Conservation (phyloP, 2,888 invertebrate species). For the Neoascia interrupta region DNA sequence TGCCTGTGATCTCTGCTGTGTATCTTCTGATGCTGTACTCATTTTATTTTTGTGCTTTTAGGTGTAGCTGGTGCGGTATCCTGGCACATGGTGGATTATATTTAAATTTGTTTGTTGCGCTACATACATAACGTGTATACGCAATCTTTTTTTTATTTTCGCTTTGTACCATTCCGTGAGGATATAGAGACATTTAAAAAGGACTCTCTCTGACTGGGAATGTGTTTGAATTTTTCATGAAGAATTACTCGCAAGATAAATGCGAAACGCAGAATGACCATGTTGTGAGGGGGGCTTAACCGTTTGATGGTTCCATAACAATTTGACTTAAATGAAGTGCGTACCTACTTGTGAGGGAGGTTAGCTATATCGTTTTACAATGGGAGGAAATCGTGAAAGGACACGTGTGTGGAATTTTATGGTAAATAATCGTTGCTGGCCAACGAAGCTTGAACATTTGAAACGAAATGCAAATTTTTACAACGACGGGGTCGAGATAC, state of each 20-base stretch:
- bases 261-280: constrained; percentile 26
- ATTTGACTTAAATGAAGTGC: constrained; percentile 3
- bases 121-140: neutral
- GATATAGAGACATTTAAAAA: constrained; percentile 15
- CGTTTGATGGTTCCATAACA: constrained; percentile 12
- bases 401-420: too few relatives aligned
- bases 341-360: too few relatives aligned
- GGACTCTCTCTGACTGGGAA: constrained; percentile 2
- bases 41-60: neutral
- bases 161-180: neutral
- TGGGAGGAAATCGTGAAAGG: too few relatives aligned
- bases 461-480: too few relatives aligned
- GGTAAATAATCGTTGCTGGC: too few relatives aligned
- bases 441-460: too few relatives aligned
- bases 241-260: constrained; percentile 24
- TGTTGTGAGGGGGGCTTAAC: constrained; percentile 9
- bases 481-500: too few relatives aligned
- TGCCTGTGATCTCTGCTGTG: constrained; percentile 13
- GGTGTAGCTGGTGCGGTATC: neutral
- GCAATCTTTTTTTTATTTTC: neutral
- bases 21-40: neutral
- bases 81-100: constrained; percentile 25
- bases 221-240: constrained; percentile 21
- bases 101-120: neutral
- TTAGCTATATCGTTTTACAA: too few relatives aligned